A percentile compares a stretch with the other conserved stretches of the same genome.
Evolutionary conservation across 2,113 vertebrate species (phyloP).

Genomic region (Labrus mixtus): DNA sequence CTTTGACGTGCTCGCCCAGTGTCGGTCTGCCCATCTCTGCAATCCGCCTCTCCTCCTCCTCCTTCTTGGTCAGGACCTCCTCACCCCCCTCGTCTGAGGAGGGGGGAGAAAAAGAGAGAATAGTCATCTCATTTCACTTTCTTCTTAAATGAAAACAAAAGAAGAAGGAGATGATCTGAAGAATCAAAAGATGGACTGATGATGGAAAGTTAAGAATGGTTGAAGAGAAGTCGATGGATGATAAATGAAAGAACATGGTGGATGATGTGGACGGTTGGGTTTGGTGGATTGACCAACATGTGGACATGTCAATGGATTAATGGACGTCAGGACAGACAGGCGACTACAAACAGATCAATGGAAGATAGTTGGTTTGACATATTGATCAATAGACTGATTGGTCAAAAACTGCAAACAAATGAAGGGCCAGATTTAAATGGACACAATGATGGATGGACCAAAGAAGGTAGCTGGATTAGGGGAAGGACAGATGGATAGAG

Average conservation of each 20-base stretch:
- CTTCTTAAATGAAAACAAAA: too few species aligned
- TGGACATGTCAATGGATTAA: not conserved
- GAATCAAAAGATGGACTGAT: too few species aligned
- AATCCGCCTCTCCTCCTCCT: slow-evolving; percentile 91
- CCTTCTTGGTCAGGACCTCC: slow-evolving; percentile 86
- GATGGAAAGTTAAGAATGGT: too few species aligned
- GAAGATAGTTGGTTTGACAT: not conserved
- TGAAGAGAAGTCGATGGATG: too few species aligned
- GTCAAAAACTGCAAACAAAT: too few species aligned
- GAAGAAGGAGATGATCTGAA: too few species aligned
- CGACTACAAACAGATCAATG: not conserved
- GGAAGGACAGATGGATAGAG: not conserved
- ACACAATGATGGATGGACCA: too few species aligned
- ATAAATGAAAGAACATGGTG: too few species aligned
- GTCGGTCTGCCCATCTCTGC: slow-evolving; percentile 92
- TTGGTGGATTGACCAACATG: too few species aligned
- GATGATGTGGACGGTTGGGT: not conserved
- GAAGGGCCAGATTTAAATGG: too few species aligned
- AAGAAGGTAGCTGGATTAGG: too few species aligned
- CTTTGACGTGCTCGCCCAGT: slow-evolving; percentile 90
- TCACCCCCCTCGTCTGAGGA: slow-evolving; percentile 86
- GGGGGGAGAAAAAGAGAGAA: not conserved
- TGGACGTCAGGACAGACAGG: not conserved
- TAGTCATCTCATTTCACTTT: too few species aligned
- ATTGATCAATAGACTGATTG: not conserved